Evolutionary conservation across 2,888 invertebrate species (phyloP).

Genomic region (Lomographa bimaculata): DNA sequence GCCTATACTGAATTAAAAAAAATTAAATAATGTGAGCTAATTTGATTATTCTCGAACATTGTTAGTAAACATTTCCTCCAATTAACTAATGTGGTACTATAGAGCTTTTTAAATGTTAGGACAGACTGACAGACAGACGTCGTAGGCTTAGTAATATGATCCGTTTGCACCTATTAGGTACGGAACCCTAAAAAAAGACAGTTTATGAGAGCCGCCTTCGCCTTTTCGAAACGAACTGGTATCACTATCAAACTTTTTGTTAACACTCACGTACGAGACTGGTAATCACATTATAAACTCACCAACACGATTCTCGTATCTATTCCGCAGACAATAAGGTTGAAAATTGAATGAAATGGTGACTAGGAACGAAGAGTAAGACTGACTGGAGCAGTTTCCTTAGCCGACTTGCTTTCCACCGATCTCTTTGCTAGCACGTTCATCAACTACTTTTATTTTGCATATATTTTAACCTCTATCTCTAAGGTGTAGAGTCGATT

Average conservation of each 20-base stretch:
- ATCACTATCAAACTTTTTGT: conserved; percentile 43
- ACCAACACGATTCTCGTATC: conserved; percentile 5
- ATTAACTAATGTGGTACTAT: too few relatives aligned
- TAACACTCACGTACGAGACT: conserved; percentile 21
- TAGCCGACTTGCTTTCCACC: conserved; percentile 39
- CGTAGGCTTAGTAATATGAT: too few relatives aligned
- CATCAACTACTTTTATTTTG: conserved; percentile 15
- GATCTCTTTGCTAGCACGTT: conserved; percentile 30
- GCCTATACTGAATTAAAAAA: too few relatives aligned
- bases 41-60: too few relatives aligned
- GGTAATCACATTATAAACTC: conserved; percentile 11
- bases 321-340: conserved; percentile 7
- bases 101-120: too few relatives aligned
- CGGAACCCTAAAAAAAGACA: conserved; percentile 21
- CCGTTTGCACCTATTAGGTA: too few relatives aligned
- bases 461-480: conserved; percentile 17
- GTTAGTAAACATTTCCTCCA: too few relatives aligned
- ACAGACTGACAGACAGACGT: too few relatives aligned
- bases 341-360: conserved; percentile 8
- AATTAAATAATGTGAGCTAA: too few relatives aligned
- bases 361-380: conserved; percentile 32
- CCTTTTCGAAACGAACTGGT: conserved; percentile 39
- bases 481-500: conserved; percentile 14
- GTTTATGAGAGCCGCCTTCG: conserved; percentile 26
- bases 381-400: conserved; percentile 54